Evolutionary conservation across 2,113 vertebrate genomes (phyloP).

Genomic region (Nyctereutes procyonoides): DNA sequence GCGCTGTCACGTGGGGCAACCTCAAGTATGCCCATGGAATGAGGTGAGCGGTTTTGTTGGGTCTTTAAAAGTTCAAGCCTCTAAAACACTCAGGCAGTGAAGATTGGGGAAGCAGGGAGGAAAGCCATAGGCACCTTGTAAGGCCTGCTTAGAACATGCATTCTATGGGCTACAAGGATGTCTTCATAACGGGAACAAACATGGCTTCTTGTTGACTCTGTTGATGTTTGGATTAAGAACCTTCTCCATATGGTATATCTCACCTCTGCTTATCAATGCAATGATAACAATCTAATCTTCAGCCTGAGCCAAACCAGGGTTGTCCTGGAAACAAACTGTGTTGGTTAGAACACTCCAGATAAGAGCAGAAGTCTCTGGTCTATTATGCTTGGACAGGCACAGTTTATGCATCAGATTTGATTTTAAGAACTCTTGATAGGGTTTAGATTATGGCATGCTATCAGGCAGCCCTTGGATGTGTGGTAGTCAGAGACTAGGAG

Average conservation of each 20-base stretch:
- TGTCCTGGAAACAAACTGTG: conserved; percentile 58
- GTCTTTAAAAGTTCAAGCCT: background rate
- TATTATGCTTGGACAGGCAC: conserved; percentile 27
- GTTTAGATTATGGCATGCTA: background rate
- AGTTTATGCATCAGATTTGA: background rate
- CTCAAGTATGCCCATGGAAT: background rate
- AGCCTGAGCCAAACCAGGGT: conserved; percentile 15
- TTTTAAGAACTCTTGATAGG: conserved; percentile 13
- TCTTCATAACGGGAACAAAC: conserved; percentile 38
- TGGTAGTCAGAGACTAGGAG: background rate
- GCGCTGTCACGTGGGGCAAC: background rate
- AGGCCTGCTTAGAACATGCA: background rate
- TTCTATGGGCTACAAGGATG: background rate
- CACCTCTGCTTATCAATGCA: conserved; percentile 39
- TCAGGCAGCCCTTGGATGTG: background rate
- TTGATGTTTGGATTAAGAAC: conserved; percentile 45
- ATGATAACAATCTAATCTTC: conserved; percentile 59
- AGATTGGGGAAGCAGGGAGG: background rate
- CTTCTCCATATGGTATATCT: conserved; percentile 35
- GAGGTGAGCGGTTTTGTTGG: background rate
- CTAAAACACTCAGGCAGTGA: background rate
- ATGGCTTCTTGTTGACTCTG: background rate
- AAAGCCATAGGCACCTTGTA: background rate
- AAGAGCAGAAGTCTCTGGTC: conserved; percentile 25
- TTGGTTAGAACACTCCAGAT: conserved; percentile 52